Evolutionary conservation across 53 echinoderm and acorn worm genomes (phyloP).

Genomic region (Echinarachnius parma): DNA sequence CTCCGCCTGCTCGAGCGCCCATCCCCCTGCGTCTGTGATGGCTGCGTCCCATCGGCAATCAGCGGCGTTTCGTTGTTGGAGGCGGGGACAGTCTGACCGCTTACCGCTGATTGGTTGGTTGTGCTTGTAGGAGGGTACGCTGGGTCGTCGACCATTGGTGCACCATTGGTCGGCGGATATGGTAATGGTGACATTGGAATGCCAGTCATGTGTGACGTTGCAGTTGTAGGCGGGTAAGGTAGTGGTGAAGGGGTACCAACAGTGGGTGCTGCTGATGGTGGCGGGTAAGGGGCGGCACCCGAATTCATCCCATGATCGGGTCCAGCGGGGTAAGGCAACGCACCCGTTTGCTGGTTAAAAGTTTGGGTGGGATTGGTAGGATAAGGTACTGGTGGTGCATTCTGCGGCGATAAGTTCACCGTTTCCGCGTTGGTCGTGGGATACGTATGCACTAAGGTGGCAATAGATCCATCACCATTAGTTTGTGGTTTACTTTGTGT

Average conservation of each 20-base stretch:
- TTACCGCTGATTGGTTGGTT: neutral
- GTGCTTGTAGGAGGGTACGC: neutral
- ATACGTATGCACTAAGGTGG: too few relatives aligned
- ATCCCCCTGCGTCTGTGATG: neutral
- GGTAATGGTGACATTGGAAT: neutral
- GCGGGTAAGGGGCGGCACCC: too few relatives aligned
- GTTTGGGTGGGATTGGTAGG: too few relatives aligned
- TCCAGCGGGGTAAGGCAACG: neutral
- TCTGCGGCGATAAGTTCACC: too few relatives aligned
- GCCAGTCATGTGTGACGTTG: neutral
- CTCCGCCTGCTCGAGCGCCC: neutral
- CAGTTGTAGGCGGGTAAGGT: slow-evolving; percentile 1
- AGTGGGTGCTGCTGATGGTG: neutral
- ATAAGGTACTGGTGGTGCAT: too few relatives aligned
- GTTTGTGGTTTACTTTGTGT: too few relatives aligned
- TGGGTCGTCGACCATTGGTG: neutral
- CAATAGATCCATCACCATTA: too few relatives aligned
- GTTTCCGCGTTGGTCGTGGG: too few relatives aligned
- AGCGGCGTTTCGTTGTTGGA: neutral
- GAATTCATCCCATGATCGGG: neutral
- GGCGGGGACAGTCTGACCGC: neutral
- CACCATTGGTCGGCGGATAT: neutral
- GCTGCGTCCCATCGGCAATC: neutral
- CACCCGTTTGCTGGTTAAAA: too few relatives aligned
- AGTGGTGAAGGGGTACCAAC: neutral